A percentile compares a stretch with the other conserved stretches of the same genome.
phyloP scores from a whole-genome alignment of 2,797 vertebrate species.

The Echeneis naucrates region DNA sequence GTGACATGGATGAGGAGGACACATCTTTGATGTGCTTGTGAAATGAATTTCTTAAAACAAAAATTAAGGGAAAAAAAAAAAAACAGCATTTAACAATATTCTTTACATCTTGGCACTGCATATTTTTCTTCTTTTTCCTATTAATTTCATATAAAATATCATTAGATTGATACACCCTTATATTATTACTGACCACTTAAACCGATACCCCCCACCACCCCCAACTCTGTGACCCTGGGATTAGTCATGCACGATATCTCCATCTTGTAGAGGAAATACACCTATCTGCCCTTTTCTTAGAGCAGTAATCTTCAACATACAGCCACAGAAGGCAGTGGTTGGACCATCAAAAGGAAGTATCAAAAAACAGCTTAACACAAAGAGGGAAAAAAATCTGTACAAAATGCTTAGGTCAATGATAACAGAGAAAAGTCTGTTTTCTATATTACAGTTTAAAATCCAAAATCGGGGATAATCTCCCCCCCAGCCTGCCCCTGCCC shows the following conservation, averaged over 20 bases:
- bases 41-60: constrained; percentile 82
- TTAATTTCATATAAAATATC: constrained; percentile 93
- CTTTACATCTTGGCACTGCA: constrained; percentile 98
- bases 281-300: constrained; percentile 80
- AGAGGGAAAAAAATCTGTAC: constrained; percentile 88
- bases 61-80: constrained; percentile 51
- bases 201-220: constrained; percentile 53
- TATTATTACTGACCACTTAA: constrained; percentile 91
- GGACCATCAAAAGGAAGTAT: constrained; percentile 91
- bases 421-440: constrained; percentile 91
- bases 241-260: constrained; percentile 95
- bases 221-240: constrained; percentile 87
- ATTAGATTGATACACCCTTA: constrained; percentile 92
- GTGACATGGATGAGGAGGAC: constrained; percentile 48
- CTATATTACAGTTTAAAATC: constrained; percentile 97
- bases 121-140: constrained; percentile 85
- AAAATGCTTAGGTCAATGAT: constrained; percentile 92
- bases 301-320: constrained; percentile 86
- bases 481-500: constrained; percentile 58
- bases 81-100: constrained; percentile 89
- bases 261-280: constrained; percentile 86
- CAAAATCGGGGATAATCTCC: constrained; percentile 86
- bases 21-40: constrained; percentile 79
- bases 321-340: constrained; percentile 90
- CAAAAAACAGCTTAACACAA: constrained; percentile 88